Evolutionary conservation across 2,797 vertebrate species (phyloP), one percentile per base, ranked within the genome.

Genomic region (Mormyrus hasselquistii): DNA sequence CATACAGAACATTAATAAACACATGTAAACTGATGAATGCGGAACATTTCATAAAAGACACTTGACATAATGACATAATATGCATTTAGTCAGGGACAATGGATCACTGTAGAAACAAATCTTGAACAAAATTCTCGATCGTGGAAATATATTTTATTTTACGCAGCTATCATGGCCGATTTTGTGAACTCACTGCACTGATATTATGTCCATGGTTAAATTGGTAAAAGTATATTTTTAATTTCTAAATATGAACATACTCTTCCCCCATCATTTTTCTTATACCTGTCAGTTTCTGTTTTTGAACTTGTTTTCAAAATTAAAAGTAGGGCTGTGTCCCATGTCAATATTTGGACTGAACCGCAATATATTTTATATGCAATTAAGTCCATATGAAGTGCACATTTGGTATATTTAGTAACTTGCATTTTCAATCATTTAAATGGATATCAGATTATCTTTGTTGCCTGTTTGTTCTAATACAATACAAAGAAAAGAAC

Each of bases 201-300:
- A 65, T 87, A 69, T 73, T 84, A 73, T 53, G 44, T 85, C 0
- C 44, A 88, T 89, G 49, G 86, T 29, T 1, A 82, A 47, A 47
- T 4, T n/a, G 76, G 38, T 44, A 29, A 85, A 12, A 53, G 47
- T 29, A 44, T 44, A 22, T 16, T 41, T 57, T 82, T 6, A 62
- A 84, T 53, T 93, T 88, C 89, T 88, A n/a, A 88, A 90, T 91
- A 91, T 89, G 83, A 85, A 87, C 38, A 1, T 10, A 22, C 90
- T 93, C 93, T 90, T 89, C 92, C 90, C 87, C 57, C 8, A 93
- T 94, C 95, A 94, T 93, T 94, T 90, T 92, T 89, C 91, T 90
- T 90, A 62, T 85, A 89, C 92, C 90, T 91, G 88, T 90, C 92
- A 53, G 0, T 91, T 93, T 94, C 93, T 93, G 90, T 73, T 91